A percentile compares a stretch with the other conserved stretches of the same genome.
phyloP scores from a whole-genome alignment of 2,888 invertebrate species.

The Eupelmus urozonus region DNA sequence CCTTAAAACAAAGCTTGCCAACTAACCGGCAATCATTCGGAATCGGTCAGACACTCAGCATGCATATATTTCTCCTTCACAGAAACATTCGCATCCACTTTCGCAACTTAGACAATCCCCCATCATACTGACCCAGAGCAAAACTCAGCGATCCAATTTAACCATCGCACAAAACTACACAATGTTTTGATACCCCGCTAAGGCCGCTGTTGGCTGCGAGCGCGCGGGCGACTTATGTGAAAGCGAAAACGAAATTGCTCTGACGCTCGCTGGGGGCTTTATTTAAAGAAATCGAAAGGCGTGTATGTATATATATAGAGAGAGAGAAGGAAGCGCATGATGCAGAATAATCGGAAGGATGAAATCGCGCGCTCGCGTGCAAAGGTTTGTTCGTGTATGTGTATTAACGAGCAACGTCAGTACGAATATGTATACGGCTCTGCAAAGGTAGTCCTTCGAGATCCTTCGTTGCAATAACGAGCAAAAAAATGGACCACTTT shows the following conservation, averaged over 20 bases:
- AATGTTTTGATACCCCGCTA: too few species aligned
- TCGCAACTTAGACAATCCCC: too few species aligned
- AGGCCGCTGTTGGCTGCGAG: background rate
- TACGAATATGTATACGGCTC: background rate
- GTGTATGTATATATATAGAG: background rate
- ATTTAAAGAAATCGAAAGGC: slow-evolving; percentile 40
- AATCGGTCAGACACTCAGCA: too few species aligned
- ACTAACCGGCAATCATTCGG: too few species aligned
- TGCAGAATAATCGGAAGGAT: slow-evolving; percentile 38
- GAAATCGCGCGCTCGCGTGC: slow-evolving; percentile 15
- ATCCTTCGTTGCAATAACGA: background rate
- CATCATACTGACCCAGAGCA: too few species aligned
- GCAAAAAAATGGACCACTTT: background rate
- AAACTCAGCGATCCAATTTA: too few species aligned
- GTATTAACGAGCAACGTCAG: too few species aligned
- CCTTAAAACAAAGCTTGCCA: too few species aligned
- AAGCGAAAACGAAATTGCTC: slow-evolving; percentile 32
- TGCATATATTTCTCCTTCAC: too few species aligned
- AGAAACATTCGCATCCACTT: too few species aligned
- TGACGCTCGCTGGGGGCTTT: background rate
- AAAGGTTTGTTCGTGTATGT: background rate
- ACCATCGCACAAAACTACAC: too few species aligned
- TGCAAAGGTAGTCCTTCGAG: background rate
- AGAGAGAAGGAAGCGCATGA: background rate
- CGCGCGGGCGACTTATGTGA: background rate